phyloP scores from a whole-genome alignment of 2,113 vertebrate genomes.

The Zapornia atra region DNA sequence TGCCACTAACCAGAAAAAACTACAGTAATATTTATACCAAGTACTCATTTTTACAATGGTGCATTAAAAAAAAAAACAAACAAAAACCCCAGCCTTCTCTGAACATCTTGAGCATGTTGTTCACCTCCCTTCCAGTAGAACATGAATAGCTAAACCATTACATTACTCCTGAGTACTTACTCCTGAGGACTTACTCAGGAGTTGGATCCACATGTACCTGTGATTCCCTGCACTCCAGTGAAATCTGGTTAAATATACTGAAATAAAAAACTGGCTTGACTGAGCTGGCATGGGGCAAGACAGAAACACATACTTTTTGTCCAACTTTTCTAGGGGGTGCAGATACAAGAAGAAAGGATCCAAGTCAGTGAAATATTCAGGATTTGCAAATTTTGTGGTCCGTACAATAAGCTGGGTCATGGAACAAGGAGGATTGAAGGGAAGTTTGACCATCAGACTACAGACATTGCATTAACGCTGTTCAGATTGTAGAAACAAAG shows the following conservation, averaged over 20 bases:
- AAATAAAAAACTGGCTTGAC: background rate
- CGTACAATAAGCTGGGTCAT: background rate
- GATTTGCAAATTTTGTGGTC: background rate
- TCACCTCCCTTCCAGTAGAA: background rate
- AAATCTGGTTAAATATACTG: background rate
- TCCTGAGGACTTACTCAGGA: background rate
- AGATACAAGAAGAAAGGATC: background rate
- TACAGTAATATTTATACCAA: background rate
- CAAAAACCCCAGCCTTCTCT: background rate
- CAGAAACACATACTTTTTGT: background rate
- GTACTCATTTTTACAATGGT: background rate
- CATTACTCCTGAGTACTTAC: too few relatives aligned
- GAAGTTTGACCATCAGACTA: background rate
- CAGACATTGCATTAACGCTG: background rate
- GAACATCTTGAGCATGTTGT: background rate
- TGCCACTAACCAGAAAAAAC: background rate
- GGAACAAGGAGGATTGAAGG: background rate
- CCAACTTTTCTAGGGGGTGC: background rate
- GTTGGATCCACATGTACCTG: background rate
- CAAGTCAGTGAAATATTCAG: background rate
- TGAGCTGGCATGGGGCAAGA: background rate
- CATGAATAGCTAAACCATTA: background rate
- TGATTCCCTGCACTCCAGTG: background rate
- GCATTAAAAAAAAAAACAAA: background rate
- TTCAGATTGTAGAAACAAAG: background rate